Percentiles rank a stretch among this genome's conserved stretches.
phyloP scores from a whole-genome alignment of 2,797 vertebrate genomes.

The Schizothorax lantsangensis region DNA sequence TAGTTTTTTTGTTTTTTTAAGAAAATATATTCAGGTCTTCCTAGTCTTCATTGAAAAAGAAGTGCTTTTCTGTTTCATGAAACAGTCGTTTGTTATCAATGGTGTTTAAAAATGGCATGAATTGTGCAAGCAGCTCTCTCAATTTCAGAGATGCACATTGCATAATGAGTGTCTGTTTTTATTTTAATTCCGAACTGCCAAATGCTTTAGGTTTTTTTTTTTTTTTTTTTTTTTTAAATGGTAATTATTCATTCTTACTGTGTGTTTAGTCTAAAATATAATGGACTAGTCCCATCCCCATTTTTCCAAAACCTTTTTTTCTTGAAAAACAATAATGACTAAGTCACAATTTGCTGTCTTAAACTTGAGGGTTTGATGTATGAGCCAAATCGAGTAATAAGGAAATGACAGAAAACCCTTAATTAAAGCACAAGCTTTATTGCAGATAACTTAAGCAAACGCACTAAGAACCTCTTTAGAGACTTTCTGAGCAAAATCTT shows the following conservation, averaged over 20 bases:
- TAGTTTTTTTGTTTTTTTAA: slow-evolving; percentile 88
- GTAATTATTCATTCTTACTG: slow-evolving; percentile 72
- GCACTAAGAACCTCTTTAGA: slow-evolving; percentile 48
- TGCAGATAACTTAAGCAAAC: slow-evolving; percentile 71
- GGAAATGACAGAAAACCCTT: slow-evolving; percentile 70
- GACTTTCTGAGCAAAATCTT: slow-evolving; percentile 34
- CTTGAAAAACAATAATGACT: slow-evolving; percentile 63
- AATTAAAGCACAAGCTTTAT: slow-evolving; percentile 83
- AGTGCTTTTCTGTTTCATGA: slow-evolving; percentile 98
- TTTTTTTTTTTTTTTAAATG: slow-evolving; percentile 65
- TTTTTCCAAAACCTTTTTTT: slow-evolving; percentile 36
- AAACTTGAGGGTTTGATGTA: slow-evolving; percentile 70
- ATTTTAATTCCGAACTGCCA: slow-evolving; percentile 82
- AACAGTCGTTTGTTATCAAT: slow-evolving; percentile 91
- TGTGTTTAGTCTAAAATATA: slow-evolving; percentile 68
- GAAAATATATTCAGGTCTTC: slow-evolving; percentile 97
- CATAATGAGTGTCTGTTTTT: slow-evolving; percentile 72
- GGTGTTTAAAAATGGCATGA: slow-evolving; percentile 91
- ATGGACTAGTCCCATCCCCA: slow-evolving; percentile 27
- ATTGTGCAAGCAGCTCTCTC: slow-evolving; percentile 86
- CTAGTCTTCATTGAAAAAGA: slow-evolving; percentile 95
- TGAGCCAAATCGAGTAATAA: slow-evolving; percentile 67
- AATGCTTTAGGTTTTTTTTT: slow-evolving; percentile 69
- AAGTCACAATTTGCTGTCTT: slow-evolving; percentile 65
- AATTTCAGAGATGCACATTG: slow-evolving; percentile 79